A percentile compares a stretch with the other conserved stretches of the same genome.
Evolutionary conservation across 2,797 vertebrate species (phyloP).

Genomic region (Anniella stebbinsi): DNA sequence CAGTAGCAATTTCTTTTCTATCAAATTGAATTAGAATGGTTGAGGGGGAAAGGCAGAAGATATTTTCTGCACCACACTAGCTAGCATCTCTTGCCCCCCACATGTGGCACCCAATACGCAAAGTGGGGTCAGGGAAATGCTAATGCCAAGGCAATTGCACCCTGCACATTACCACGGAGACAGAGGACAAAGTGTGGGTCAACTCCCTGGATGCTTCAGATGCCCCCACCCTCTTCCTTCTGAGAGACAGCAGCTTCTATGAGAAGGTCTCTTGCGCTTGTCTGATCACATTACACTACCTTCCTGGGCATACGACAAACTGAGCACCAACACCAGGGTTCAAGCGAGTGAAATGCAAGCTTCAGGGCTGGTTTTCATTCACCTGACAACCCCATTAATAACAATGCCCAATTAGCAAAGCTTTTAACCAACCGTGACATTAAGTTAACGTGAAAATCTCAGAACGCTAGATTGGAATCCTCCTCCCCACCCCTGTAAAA

Average conservation of each 20-base stretch:
- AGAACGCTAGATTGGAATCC: conserved; percentile 78
- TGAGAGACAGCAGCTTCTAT: no score
- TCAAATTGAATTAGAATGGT: no score
- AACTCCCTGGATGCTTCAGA: neutral
- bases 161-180: no score
- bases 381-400: conserved; percentile 69
- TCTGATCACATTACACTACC: neutral
- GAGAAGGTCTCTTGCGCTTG: fast-evolving
- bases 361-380: conserved; percentile 73
- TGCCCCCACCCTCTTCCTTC: fast-evolving
- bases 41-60: no score
- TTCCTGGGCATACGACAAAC: conserved; percentile 6
- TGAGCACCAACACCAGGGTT: conserved; percentile 57
- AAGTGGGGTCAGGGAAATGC: no score
- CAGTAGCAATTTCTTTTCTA: no score
- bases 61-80: no score
- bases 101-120: no score
- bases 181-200: neutral
- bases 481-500: neutral
- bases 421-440: conserved; percentile 78
- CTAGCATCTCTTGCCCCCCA: no score
- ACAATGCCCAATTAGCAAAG: conserved; percentile 74
- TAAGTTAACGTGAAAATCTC: conserved; percentile 77
- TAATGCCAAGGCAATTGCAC: neutral
- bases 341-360: neutral